phyloP scores from a whole-genome alignment of 2,797 vertebrate genomes.

The Pyrocephalus nanus region DNA sequence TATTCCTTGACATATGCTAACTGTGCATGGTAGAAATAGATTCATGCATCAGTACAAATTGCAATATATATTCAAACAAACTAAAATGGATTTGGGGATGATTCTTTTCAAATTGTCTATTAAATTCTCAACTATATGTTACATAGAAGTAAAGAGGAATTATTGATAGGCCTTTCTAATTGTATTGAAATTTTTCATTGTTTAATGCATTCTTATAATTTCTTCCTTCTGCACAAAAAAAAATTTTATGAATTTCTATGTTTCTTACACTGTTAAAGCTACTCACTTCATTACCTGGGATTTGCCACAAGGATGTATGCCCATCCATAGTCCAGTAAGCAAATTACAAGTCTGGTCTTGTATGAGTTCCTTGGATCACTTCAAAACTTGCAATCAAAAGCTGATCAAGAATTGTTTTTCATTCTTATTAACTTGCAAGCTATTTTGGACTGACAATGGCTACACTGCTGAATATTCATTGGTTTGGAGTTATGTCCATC shows the following conservation, averaged over 20 bases:
- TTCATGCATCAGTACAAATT: neutral
- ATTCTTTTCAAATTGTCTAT: neutral
- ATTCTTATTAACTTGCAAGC: conserved; percentile 7
- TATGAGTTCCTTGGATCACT: neutral
- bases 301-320: neutral
- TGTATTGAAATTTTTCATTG: neutral
- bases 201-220: neutral
- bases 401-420: neutral
- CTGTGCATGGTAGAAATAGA: neutral
- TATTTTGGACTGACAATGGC: conserved; percentile 17
- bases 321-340: neutral
- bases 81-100: neutral
- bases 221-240: neutral
- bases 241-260: neutral
- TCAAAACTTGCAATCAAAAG: neutral
- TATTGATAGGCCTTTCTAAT: neutral
- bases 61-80: neutral
- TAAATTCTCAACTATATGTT: neutral
- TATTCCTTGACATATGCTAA: neutral
- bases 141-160: neutral
- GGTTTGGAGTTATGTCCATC: conserved; percentile 16
- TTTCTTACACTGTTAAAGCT: neutral
- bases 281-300: neutral
- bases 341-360: neutral
- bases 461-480: conserved; percentile 36